Evolutionary conservation across 2,113 vertebrate genomes (phyloP).

Genomic region (Lophius piscatorius): DNA sequence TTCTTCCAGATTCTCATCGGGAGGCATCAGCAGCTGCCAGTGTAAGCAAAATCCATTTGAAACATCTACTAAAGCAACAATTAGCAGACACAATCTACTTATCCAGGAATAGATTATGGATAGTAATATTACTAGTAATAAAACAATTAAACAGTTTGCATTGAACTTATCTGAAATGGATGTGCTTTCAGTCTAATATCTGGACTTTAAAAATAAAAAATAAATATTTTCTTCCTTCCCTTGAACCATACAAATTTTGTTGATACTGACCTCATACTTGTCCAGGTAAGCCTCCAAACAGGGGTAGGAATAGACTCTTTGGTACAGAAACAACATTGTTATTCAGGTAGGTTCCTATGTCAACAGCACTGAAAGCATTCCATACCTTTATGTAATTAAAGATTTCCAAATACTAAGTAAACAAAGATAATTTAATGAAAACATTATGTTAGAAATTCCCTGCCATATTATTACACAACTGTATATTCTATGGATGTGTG

Average conservation of each 20-base stretch:
- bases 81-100: too few species aligned
- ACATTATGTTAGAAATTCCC: background rate
- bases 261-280: constrained; percentile 73
- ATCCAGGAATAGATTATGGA: too few species aligned
- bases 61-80: background rate
- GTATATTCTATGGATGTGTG: background rate
- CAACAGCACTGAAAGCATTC: background rate
- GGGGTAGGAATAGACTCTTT: constrained; percentile 79
- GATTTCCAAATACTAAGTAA: background rate
- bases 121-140: too few species aligned
- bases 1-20: constrained; percentile 93
- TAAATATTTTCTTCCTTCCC: background rate
- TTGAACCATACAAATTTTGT: background rate
- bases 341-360: background rate
- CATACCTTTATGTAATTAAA: background rate
- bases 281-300: constrained; percentile 81
- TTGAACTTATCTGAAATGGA: too few species aligned
- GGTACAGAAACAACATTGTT: constrained; percentile 28
- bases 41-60: constrained; percentile 29
- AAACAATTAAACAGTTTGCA: too few species aligned
- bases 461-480: background rate
- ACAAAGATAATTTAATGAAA: background rate
- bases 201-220: too few species aligned
- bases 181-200: too few species aligned
- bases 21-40: constrained; percentile 87